A percentile compares a stretch with the other conserved stretches of the same genome.
Evolutionary conservation across 1,140 invertebrate genomes (phyloP).

Genomic region (Drosophila pectinifera): DNA sequence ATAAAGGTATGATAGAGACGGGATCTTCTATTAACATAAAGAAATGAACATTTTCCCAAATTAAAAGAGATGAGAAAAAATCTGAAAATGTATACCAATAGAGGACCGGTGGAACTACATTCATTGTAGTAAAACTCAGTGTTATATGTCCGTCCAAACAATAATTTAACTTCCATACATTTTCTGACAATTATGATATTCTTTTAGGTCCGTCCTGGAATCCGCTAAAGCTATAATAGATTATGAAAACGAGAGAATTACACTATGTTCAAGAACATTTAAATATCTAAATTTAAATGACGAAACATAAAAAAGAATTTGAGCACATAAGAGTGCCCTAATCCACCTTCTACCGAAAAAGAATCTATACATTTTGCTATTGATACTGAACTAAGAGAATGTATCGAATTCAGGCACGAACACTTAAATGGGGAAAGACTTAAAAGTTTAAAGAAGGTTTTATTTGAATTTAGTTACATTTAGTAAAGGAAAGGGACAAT

Average conservation of each 20-base stretch:
- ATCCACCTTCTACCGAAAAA: neutral
- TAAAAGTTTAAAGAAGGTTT: neutral
- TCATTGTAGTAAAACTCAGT: neutral
- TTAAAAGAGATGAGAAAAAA: neutral
- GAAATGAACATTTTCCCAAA: neutral
- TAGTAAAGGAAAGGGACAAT: constrained; percentile 24
- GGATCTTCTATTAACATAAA: too few relatives aligned
- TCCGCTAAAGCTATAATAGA: neutral
- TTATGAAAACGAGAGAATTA: neutral
- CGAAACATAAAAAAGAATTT: neutral
- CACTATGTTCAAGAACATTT: too few relatives aligned
- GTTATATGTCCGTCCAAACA: too few relatives aligned
- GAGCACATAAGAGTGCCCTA: neutral
- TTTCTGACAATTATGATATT: neutral
- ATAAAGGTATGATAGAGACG: too few relatives aligned
- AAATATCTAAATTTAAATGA: too few relatives aligned
- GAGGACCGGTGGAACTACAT: neutral
- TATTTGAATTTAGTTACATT: constrained; percentile 3
- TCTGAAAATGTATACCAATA: neutral
- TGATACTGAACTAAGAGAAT: neutral
- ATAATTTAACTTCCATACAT: neutral
- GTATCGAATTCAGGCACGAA: neutral
- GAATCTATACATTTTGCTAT: neutral
- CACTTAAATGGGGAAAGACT: too few relatives aligned
- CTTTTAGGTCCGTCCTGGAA: neutral